phyloP scores from a whole-genome alignment of 2,888 invertebrate genomes.

The Stratiomys singularior region DNA sequence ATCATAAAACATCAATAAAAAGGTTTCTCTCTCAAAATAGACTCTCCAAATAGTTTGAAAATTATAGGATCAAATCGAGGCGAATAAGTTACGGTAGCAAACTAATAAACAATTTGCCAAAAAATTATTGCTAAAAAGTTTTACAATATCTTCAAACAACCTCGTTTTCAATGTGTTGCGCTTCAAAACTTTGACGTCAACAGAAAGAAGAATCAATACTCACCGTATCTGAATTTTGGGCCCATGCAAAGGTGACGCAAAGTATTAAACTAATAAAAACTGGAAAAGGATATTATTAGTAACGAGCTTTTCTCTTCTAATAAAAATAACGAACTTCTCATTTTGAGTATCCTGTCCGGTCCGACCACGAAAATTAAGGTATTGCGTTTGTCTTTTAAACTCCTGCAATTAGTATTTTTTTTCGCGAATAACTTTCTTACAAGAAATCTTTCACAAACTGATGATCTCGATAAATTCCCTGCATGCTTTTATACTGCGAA shows the following conservation, averaged over 20 bases:
- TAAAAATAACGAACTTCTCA: not conserved
- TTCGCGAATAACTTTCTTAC: not conserved
- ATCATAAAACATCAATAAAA: too few species aligned
- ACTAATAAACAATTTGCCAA: too few species aligned
- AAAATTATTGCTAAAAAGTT: too few species aligned
- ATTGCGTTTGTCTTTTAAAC: not conserved
- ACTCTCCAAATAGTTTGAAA: too few species aligned
- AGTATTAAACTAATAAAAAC: not conserved
- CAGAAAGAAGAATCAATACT: not conserved
- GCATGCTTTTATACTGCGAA: not conserved
- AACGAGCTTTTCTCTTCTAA: too few species aligned
- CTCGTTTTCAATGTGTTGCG: not conserved
- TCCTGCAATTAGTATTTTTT: too few species aligned
- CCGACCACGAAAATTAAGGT: not conserved
- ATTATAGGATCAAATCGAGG: too few species aligned
- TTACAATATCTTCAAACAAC: too few species aligned
- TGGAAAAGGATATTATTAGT: not conserved
- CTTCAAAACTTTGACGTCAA: too few species aligned
- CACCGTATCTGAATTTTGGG: constrained; percentile 28
- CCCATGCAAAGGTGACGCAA: not conserved
- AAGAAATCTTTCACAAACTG: not conserved
- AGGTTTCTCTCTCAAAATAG: too few species aligned
- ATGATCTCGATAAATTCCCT: not conserved
- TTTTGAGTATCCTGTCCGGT: not conserved
- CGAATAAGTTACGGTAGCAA: too few species aligned